These are phyloP conservation scores for Paguma larvata DNA, from an alignment of 2,797 vertebrate genomes.

Conservation along the genomic window DNA sequence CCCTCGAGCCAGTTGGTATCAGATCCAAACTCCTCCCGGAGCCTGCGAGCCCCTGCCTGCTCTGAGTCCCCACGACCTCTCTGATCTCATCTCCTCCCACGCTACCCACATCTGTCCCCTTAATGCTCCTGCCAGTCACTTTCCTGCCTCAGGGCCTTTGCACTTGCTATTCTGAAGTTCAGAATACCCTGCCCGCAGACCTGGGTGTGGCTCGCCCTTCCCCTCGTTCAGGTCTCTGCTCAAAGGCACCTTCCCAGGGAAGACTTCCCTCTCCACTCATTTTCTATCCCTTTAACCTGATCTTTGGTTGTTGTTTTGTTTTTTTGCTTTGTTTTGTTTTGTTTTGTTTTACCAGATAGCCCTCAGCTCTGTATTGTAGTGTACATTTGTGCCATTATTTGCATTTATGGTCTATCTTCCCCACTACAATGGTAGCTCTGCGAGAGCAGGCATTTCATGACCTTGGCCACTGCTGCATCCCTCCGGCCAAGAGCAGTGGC, in stretches of 20 bases:
- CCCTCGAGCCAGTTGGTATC: neutral
- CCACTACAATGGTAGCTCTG: neutral
- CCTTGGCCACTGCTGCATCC: neutral
- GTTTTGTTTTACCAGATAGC: neutral
- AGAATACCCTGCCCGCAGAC: neutral
- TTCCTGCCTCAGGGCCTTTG: neutral
- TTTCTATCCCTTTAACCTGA: neutral
- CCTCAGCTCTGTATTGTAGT: neutral
- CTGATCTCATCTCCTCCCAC: neutral
- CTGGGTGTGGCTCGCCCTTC: neutral
- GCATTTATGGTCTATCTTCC: neutral
- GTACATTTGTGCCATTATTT: neutral
- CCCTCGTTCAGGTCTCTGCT: neutral
- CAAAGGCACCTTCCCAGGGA: neutral
- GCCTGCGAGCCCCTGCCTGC: neutral
- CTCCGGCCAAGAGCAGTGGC: neutral
- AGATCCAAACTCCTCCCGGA: neutral
- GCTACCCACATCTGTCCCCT: neutral
- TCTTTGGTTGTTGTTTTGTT: neutral
- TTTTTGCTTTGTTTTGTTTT: neutral
- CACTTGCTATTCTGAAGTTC: neutral
- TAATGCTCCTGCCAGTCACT: neutral
- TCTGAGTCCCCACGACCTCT: neutral
- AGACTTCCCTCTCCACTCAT: neutral
- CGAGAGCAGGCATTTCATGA: neutral